Evolutionary conservation across 2,888 invertebrate species (phyloP).

Genomic region (Gymnoscelis rufifasciata): DNA sequence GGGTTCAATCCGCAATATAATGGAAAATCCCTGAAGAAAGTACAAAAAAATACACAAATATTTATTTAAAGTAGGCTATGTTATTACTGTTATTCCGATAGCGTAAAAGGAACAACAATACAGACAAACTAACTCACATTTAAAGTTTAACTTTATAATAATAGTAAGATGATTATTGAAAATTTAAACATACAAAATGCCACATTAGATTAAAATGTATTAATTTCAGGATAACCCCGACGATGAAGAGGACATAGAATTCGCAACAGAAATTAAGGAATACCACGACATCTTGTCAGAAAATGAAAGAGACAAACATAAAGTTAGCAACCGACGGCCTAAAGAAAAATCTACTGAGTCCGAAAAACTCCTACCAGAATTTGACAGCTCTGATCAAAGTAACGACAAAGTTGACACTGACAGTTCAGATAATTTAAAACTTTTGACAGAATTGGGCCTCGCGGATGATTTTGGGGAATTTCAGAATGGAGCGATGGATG

Average conservation of each 20-base stretch:
- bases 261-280: slow-evolving; percentile 67
- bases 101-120: no score
- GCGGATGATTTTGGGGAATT: slow-evolving; percentile 75
- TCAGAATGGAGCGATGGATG: slow-evolving; percentile 60
- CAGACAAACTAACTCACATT: no score
- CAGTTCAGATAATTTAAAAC: slow-evolving; percentile 55
- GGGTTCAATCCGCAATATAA: no score
- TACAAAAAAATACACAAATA: no score
- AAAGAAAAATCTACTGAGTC: slow-evolving; percentile 60
- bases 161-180: no score
- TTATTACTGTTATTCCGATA: no score
- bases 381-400: slow-evolving; percentile 35
- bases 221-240: slow-evolving; percentile 61
- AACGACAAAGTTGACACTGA: slow-evolving; percentile 35
- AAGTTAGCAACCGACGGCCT: slow-evolving; percentile 56
- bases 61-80: no score
- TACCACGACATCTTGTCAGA: slow-evolving; percentile 66
- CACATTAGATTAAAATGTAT: not conserved
- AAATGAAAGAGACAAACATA: slow-evolving; percentile 59
- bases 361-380: slow-evolving; percentile 58
- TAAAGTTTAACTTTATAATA: no score
- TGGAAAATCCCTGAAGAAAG: no score
- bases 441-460: slow-evolving; percentile 79
- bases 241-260: slow-evolving; percentile 79
- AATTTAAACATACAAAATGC: no score